A percentile compares a stretch with the other conserved stretches of the same genome.
These are phyloP conservation scores for Procambarus virginalis DNA, from an alignment of 1,140 invertebrate genomes.

Conservation along the genomic window DNA sequence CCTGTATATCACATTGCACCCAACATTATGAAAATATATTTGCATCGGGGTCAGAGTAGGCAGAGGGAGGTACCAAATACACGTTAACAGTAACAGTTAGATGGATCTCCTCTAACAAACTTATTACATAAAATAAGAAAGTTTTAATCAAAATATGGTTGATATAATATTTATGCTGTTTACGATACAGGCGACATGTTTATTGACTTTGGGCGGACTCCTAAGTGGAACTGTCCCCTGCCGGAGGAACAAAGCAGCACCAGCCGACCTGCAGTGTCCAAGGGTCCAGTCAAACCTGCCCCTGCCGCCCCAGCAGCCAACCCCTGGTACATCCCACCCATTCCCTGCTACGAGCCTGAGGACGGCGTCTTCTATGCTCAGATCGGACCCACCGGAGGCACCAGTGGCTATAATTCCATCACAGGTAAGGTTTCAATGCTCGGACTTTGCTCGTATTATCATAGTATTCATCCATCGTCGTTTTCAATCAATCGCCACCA, in stretches of 20 bases:
- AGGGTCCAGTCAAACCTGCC: constrained; percentile 43
- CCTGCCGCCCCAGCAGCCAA: constrained; percentile 26
- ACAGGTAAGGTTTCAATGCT: constrained; percentile 75
- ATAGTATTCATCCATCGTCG: no score
- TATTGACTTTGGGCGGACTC: constrained; percentile 89
- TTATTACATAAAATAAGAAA: no score
- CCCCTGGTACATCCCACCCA: constrained; percentile 88
- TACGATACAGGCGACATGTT: constrained; percentile 79
- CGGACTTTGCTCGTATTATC: no score
- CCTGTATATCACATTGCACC: no score
- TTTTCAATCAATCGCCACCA: no score
- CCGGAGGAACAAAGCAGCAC: constrained; percentile 77
- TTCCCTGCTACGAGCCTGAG: constrained; percentile 90
- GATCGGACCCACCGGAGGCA: constrained; percentile 91
- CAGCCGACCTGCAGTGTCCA: not conserved
- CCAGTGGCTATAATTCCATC: constrained; percentile 88
- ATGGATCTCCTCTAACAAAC: no score
- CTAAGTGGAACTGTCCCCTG: constrained; percentile 93
- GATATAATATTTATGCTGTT: no score
- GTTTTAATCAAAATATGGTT: no score
- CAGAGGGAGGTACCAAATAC: no score
- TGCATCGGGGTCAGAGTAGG: no score
- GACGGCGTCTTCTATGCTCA: constrained; percentile 93
- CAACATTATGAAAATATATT: no score
- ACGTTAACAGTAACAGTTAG: no score